Base-by-base conservation (phyloP, 2,113 vertebrate species). In the Neodontobutis hainanensis region DNA sequence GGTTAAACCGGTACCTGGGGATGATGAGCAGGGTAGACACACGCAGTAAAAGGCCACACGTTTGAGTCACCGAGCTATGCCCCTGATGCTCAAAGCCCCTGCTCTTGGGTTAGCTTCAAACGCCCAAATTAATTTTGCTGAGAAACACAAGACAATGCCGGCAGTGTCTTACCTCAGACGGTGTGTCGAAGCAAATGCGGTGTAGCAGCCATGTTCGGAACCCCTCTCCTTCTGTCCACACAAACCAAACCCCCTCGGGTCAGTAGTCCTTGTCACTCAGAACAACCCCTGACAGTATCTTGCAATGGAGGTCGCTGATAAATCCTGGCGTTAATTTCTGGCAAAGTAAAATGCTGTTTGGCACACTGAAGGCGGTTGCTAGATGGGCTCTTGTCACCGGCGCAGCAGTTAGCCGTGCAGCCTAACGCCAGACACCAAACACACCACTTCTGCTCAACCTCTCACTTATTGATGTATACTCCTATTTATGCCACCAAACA, bases 141-240 rank as follows among this genome's bases (percentile, higher is more conserved):
- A 46, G 36, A 12, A 55, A 55, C 8, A 35, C 34, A 3, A 14
- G 11, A 34, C 50, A 32, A 52, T 12, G 19, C 52, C 65, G 35
- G 56, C 47, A 27, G 9, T 45, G 10, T 68, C 90, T 92, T 92
- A 93, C 92, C 92, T 93, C 91, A 93, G 90, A 89, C 86, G 83
- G 88, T 76, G 86, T 80, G 83, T 91, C 85, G 89, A 83, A 85
- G 89, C 87, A 79, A 86, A 88, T 89, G 86, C 86, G 89, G 82
- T 79, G 87, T 70, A 90, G 90, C 91, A 92, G 92, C 91, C 92
- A 93, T 93, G 83, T 90, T 90, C 88, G 81, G 90, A 90, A 86
- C 84, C 87, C 68, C 83, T 57, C 83, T 88, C 78, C 73, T 85
- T 85, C 82, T 65, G 88, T 91, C 88, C 87, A 78, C 74, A 85